These are phyloP conservation scores for Abrostola triplasia DNA, from an alignment of 2,888 invertebrate genomes.

Conservation along the genomic window DNA sequence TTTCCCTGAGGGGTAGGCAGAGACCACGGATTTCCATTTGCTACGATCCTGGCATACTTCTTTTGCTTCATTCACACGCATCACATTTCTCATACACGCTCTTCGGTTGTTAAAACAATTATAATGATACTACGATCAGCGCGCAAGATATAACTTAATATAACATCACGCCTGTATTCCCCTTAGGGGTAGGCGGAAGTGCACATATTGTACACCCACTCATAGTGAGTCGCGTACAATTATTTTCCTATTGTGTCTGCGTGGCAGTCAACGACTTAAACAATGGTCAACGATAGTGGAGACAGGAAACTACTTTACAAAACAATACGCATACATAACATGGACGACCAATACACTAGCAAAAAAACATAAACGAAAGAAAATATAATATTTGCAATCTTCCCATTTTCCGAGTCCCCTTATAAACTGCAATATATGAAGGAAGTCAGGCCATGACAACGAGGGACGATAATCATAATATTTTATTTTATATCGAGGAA, in stretches of 20 bases:
- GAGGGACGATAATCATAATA: slow-evolving; percentile 50
- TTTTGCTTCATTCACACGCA: no score
- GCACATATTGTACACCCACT: no score
- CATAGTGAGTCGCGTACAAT: no score
- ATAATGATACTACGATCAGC: no score
- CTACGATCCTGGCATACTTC: not conserved
- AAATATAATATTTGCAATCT: slow-evolving; percentile 38
- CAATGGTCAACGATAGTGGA: not conserved
- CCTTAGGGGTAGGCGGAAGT: no score
- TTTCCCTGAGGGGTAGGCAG: no score
- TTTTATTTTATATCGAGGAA: slow-evolving; percentile 54
- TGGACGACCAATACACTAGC: slow-evolving; percentile 1
- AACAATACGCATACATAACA: slow-evolving; percentile 5
- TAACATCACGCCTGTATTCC: no score
- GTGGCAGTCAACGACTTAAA: no score
- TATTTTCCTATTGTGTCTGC: no score
- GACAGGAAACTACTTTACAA: slow-evolving; percentile 2
- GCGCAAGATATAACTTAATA: no score
- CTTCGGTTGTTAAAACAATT: no score
- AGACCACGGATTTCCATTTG: not conserved
- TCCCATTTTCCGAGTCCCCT: slow-evolving; percentile 27
- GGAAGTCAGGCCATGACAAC: slow-evolving; percentile 27
- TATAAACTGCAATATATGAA: slow-evolving; percentile 37
- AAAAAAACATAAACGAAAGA: slow-evolving; percentile 37
- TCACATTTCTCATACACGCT: no score